phyloP scores from a whole-genome alignment of 2,797 vertebrate species.

The Gastrophryne carolinensis region DNA sequence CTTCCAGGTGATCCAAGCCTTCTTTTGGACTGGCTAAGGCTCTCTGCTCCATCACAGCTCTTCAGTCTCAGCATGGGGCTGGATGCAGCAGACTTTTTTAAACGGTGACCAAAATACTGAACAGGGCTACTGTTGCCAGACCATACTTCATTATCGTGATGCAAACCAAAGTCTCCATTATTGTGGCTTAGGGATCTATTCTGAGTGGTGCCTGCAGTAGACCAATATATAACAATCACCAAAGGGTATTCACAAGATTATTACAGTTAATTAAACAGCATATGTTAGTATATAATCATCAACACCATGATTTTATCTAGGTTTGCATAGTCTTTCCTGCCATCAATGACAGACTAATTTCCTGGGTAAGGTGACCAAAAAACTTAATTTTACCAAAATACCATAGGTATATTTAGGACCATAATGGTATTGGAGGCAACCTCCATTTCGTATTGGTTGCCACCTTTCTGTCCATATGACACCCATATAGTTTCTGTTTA shows the following conservation, averaged over 20 bases:
- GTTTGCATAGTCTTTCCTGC: no score
- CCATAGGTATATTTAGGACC: no score
- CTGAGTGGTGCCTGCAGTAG: constrained; percentile 80
- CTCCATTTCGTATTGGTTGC: no score
- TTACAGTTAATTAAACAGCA: background rate
- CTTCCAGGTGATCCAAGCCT: constrained; percentile 75
- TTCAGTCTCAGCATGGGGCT: constrained; percentile 81
- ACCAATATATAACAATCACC: constrained; percentile 49
- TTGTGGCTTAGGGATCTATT: constrained; percentile 93
- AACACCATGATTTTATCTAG: no score
- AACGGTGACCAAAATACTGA: constrained; percentile 70
- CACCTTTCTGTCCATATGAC: no score
- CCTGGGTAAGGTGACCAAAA: no score
- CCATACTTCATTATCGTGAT: constrained; percentile 88
- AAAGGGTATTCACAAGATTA: background rate
- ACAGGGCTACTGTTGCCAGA: constrained; percentile 89
- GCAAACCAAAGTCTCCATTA: constrained; percentile 92
- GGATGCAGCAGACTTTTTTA: constrained; percentile 79
- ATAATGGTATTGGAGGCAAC: no score
- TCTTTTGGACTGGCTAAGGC: constrained; percentile 62
- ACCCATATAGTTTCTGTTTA: no score
- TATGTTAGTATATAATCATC: no score
- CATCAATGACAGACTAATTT: no score
- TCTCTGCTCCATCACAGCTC: constrained; percentile 64
- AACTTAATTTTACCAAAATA: no score